These are phyloP conservation scores for Gadopsis bispinosus DNA, from an alignment of 2,797 vertebrate species.

Conservation along the genomic window DNA sequence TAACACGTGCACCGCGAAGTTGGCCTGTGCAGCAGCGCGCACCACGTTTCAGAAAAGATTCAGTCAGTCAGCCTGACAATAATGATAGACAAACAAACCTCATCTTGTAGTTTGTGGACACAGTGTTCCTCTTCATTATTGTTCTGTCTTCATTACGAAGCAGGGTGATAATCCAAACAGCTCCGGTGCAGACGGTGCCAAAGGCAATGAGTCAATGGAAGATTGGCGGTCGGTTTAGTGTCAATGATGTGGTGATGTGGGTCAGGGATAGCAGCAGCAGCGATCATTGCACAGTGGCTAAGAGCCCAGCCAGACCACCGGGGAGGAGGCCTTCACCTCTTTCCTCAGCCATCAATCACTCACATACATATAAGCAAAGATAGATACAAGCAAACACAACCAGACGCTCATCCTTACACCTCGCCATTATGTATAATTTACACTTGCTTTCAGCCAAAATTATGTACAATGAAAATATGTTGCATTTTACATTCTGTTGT, in stretches of 20 bases:
- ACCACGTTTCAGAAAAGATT: conserved; percentile 7
- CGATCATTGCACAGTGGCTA: conserved; percentile 84
- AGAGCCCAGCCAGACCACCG: conserved; percentile 84
- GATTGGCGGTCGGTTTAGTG: conserved; percentile 83
- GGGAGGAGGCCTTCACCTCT: conserved; percentile 81
- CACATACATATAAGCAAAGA: conserved; percentile 73
- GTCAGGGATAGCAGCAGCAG: conserved; percentile 82
- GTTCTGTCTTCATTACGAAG: conserved; percentile 66
- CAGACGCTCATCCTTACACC: conserved; percentile 60
- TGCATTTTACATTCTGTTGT: conserved; percentile 33
- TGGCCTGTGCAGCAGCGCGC: conserved; percentile 41
- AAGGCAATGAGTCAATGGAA: conserved; percentile 73
- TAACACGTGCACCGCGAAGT: conserved; percentile 76
- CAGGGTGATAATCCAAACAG: conserved; percentile 74
- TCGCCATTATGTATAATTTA: conserved; percentile 44
- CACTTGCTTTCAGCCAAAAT: conserved; percentile 27
- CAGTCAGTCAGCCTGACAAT: conserved; percentile 56
- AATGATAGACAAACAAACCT: conserved; percentile 75
- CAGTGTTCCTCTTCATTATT: conserved; percentile 70
- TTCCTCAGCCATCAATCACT: conserved; percentile 78
- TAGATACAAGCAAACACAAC: conserved; percentile 73
- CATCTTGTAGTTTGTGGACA: conserved; percentile 74
- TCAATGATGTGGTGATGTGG: conserved; percentile 82
- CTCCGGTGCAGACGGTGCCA: conserved; percentile 60
- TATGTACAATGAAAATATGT: conserved; percentile 12